A percentile compares a stretch with the other conserved stretches of the same genome.
Conservation (phyloP, 2,888 invertebrate species). For the Nomada hirtipes region DNA sequence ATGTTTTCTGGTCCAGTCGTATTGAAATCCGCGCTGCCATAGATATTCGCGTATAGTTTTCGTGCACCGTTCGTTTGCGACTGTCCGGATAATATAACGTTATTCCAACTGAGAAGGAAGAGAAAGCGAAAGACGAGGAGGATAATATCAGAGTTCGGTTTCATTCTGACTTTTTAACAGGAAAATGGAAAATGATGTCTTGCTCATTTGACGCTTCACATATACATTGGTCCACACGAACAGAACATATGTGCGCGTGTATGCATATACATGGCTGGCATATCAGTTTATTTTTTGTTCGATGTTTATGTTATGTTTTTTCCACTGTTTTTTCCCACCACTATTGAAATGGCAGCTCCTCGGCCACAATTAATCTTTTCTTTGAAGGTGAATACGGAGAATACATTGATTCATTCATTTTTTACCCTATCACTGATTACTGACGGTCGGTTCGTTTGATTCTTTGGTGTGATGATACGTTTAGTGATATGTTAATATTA, state of each 20-base stretch:
- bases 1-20: slow-evolving; percentile 1
- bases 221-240: background rate
- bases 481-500: no score
- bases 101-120: background rate
- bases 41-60: slow-evolving; percentile 23
- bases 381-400: no score
- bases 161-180: slow-evolving; percentile 16
- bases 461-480: no score
- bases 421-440: no score
- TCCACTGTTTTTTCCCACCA: no score
- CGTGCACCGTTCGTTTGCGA: background rate
- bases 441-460: no score
- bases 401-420: no score
- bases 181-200: slow-evolving; percentile 6
- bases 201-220: no score
- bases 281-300: no score
- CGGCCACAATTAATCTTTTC: no score
- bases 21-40: slow-evolving; percentile 9
- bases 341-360: no score
- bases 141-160: background rate
- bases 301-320: no score
- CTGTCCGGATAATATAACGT: background rate
- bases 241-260: background rate
- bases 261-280: background rate
- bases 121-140: background rate